Base-by-base conservation (phyloP, 2,888 invertebrate species). In the Spodoptera littoralis region DNA sequence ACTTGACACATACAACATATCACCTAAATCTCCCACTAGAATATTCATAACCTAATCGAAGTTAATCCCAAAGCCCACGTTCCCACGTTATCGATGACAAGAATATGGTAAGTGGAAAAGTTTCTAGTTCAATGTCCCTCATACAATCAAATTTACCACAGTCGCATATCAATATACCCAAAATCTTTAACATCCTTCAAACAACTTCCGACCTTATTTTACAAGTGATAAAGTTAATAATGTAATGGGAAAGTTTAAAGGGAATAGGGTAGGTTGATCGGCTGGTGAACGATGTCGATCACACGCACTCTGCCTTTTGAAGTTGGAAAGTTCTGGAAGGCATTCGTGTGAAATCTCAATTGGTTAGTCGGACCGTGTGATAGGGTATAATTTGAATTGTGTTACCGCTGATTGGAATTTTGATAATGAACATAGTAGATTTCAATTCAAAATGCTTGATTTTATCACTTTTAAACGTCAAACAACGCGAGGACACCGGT, bases 91-190 rank as follows among this genome's bases (percentile, higher is more conserved):
- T 73, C 65, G 61, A 53, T 69, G 55, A 27, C 22, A 51, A n/a
- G 22, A 53, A 53, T 49, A 62, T 55, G 68, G 62, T 73, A 65
- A 69, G 60, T 63, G 48, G 60, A 48, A 70, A 77, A 73, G 62
- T 75, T 77, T 47, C 22, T 13, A 48, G 46, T 47, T 57, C 65
- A 48, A 63, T 74, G 59, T 50, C 55, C 42, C 24, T 57, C 60
- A 50, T 74, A 62, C 49, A 75, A 77, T 77, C 60, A 69, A 63
- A 36, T 36, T 36, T 36, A 36, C 36, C 36, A 9, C 6, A 36
- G 8, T 9, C 36, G 36, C 36, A 36, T 8, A 8, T 36, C 36
- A 36, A 36, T 9, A 0, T 36, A 36, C 9, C 36, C 36, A 8
- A 36, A 36, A 36, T 6, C 6, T 2, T 6, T 8, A 6, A 8